phyloP scores from a whole-genome alignment of 53 echinoderm and acorn worm species.

The Temnopleurus reevesii region DNA sequence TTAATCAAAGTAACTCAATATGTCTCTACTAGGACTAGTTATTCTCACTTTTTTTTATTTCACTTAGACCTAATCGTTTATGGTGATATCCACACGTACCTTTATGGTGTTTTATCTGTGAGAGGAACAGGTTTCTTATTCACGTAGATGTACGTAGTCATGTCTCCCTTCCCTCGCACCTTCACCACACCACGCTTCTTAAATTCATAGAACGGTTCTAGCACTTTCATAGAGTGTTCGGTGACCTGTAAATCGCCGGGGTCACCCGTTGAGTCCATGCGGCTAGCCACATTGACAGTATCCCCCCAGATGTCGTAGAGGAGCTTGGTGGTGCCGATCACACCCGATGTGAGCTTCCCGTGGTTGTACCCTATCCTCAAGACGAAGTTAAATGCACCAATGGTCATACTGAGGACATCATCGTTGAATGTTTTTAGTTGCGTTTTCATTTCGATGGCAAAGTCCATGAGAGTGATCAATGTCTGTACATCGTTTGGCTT shows the following conservation, averaged over 20 bases:
- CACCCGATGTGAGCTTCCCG: constrained; percentile 92
- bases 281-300: constrained; percentile 97
- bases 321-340: constrained; percentile 98
- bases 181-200: constrained; percentile 76
- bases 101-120: background rate
- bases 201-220: constrained; percentile 80
- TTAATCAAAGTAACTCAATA: no score
- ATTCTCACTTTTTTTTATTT: no score
- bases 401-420: constrained; percentile 91
- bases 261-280: constrained; percentile 97
- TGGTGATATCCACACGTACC: no score
- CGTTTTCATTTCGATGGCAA: constrained; percentile 81
- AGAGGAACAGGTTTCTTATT: constrained; percentile 44
- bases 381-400: constrained; percentile 93
- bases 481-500: constrained; percentile 46
- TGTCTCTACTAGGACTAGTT: no score
- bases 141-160: constrained; percentile 71
- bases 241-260: constrained; percentile 86
- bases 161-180: constrained; percentile 91
- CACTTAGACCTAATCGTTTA: no score
- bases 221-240: constrained; percentile 83
- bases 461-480: constrained; percentile 84
- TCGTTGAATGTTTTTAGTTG: constrained; percentile 81
- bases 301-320: constrained; percentile 99
- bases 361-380: constrained; percentile 97